A percentile compares a stretch with the other conserved stretches of the same genome.
phyloP scores from a whole-genome alignment of 2,797 vertebrate species.

The Lithobates pipiens region DNA sequence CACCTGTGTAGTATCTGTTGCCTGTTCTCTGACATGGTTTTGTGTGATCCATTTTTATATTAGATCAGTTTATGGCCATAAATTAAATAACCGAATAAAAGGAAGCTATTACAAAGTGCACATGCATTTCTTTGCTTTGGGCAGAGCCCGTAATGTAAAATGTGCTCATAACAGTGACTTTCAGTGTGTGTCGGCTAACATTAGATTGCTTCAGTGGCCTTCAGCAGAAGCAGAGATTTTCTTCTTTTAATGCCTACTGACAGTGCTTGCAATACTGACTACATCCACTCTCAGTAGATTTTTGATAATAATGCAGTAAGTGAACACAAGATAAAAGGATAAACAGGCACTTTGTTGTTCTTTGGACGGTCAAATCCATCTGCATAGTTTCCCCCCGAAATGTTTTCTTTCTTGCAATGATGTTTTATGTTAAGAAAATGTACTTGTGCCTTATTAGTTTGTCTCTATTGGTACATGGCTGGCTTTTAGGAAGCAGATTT shows the following conservation, averaged over 20 bases:
- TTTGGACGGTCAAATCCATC: neutral
- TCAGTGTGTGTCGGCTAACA: neutral
- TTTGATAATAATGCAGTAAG: conserved; percentile 9
- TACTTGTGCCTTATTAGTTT: neutral
- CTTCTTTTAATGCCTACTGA: conserved; percentile 5
- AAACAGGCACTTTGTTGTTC: neutral
- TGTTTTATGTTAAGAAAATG: neutral
- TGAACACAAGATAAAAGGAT: conserved; percentile 2
- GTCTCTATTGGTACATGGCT: neutral
- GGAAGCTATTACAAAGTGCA: neutral
- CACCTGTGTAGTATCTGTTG: too few species aligned
- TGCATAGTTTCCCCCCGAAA: neutral
- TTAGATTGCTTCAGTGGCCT: neutral
- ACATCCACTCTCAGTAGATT: neutral
- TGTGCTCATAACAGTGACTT: neutral
- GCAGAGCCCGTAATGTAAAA: neutral
- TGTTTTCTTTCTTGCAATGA: neutral
- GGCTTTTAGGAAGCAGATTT: neutral
- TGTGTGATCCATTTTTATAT: too few species aligned
- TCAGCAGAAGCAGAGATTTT: neutral
- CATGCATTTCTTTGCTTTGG: neutral
- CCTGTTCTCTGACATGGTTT: too few species aligned
- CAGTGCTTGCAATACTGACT: neutral
- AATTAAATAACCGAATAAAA: too few species aligned
- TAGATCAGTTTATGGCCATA: neutral